phyloP scores from a whole-genome alignment of 2,797 vertebrate genomes.

The Clarias laeviceps region DNA sequence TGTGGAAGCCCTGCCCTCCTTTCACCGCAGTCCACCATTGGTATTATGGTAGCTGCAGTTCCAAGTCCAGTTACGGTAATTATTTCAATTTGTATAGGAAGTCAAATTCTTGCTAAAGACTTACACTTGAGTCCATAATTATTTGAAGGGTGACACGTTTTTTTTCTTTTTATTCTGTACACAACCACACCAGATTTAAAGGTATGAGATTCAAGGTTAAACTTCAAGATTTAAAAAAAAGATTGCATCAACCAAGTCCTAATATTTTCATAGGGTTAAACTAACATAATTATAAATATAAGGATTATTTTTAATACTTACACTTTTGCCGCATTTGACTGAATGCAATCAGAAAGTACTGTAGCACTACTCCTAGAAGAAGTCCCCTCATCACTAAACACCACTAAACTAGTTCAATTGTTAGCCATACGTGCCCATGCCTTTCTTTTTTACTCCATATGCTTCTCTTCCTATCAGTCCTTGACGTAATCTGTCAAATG shows the following conservation, averaged over 20 bases:
- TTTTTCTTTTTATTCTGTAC: background rate
- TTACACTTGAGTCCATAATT: background rate
- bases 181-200: background rate
- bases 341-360: no score
- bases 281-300: no score
- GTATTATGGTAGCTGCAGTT: conserved; percentile 90
- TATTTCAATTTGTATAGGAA: background rate
- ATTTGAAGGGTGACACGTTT: background rate
- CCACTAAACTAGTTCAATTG: background rate
- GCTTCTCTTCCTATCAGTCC: background rate
- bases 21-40: conserved; percentile 91
- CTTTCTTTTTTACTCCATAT: background rate
- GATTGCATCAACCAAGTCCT: no score
- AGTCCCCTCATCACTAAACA: background rate
- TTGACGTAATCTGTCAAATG: no score
- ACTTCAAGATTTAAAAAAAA: no score
- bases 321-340: no score
- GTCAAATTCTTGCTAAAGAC: background rate
- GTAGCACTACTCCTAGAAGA: no score
- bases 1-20: conserved; percentile 86
- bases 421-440: background rate
- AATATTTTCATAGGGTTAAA: no score
- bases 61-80: conserved; percentile 93
- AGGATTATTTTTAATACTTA: no score
- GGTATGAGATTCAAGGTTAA: background rate